Evolutionary conservation across 2,797 vertebrate genomes (phyloP).

Genomic region (Phataginus tetradactyla): DNA sequence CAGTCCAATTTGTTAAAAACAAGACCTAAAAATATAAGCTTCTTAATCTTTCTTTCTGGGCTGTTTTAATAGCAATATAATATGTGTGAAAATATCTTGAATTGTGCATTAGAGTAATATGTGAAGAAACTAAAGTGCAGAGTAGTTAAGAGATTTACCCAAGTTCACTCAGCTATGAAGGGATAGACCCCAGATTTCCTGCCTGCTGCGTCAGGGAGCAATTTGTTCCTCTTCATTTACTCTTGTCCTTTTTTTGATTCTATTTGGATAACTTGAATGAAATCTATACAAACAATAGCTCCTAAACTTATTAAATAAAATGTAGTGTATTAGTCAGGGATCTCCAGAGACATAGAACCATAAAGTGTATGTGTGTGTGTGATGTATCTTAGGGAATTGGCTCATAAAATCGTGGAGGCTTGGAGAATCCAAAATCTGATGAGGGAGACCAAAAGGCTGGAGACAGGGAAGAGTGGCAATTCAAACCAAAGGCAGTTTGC

Average conservation of each 20-base stretch:
- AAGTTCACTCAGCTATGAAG: neutral
- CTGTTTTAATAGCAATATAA: slow-evolving; percentile 37
- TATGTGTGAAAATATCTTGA: neutral
- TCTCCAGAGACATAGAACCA: neutral
- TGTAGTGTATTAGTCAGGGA: neutral
- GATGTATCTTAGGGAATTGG: neutral
- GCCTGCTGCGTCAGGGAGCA: neutral
- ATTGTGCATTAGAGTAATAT: neutral
- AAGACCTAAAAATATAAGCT: neutral
- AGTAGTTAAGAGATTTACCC: neutral
- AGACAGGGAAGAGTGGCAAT: neutral
- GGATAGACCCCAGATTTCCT: neutral
- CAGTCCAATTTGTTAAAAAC: neutral
- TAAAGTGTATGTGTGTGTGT: neutral
- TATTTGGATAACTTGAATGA: neutral
- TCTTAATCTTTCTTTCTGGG: neutral
- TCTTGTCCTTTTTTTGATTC: neutral
- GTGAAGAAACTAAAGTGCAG: neutral
- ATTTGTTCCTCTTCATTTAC: neutral
- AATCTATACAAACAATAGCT: neutral
- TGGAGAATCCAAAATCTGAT: neutral
- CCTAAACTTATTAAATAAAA: neutral
- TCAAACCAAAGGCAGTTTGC: neutral
- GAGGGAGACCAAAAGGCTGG: neutral
- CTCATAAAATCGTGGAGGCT: neutral